Base-by-base conservation (phyloP, 2,888 invertebrate genomes). In the Odontothrips loti region DNA sequence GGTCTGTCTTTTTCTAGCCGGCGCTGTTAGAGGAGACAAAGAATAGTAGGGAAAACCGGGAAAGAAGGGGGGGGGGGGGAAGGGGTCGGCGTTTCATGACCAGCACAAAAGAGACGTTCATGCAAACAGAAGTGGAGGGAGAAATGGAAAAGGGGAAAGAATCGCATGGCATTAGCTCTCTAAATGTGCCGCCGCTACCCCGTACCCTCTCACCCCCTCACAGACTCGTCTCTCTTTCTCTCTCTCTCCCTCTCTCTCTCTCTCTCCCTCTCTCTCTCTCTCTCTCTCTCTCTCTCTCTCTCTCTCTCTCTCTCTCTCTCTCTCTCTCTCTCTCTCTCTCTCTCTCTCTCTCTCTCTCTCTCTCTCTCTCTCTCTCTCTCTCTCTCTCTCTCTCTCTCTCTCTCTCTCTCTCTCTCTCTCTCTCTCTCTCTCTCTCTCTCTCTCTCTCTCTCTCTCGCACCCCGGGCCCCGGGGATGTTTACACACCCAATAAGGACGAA, bases 111-210 rank as follows among this genome's bases (percentile, higher is more conserved):
- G 34, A 2, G 34, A 43, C 34, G 34, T 43, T 43, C 34, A 43
- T 43, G 34, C 34, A 43, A 43, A 4, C 3, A 43, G 34, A 43
- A 43, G 34, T 43, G 6, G 34, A 43, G 34, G 34, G 34, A 4
- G 34, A 43, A 43, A 43, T 43, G 34, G 34, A 43, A 43, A 43
- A 43, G 34, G 34, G 34, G 20, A 20, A 58, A 20, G 58, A 58
- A 58, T 58, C 58, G 58, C 58, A 58, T 58, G 20, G 58, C 58
- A 58, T 58, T 58, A 58, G 58, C 58, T 58, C 20, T 58, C 58
- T 58, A 58, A 58, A 58, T 58, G 58, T 15, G 20, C 10, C 58
- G 20, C 58, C 58, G 15, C 58, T 20, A 9, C 17, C 58, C 58
- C 58, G 34, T 6, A 6, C 34, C 34, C 6, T 43, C 34, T 43